phyloP scores from a whole-genome alignment of 2,113 vertebrate genomes.

The Pygathrix nemaeus region DNA sequence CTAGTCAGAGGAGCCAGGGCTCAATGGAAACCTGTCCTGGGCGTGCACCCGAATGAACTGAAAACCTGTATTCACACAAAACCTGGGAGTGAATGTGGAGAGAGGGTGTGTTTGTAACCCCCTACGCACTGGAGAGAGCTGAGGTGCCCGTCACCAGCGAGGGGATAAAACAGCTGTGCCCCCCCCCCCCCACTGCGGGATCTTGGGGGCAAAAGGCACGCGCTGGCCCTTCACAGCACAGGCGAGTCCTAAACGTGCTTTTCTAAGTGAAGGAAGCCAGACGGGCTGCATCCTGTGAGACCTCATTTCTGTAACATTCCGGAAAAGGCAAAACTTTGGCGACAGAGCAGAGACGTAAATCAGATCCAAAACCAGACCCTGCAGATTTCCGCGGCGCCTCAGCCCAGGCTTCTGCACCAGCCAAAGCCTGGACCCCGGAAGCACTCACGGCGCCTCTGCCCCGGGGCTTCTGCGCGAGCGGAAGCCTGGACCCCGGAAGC shows the following conservation, averaged over 20 bases:
- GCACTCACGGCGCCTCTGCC: too few species aligned
- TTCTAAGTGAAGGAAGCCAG: too few species aligned
- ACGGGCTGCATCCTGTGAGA: not conserved
- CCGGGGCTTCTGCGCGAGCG: accelerated
- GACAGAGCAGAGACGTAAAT: accelerated
- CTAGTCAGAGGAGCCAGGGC: not conserved
- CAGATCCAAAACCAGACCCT: too few species aligned
- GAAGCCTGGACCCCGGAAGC: too few species aligned
- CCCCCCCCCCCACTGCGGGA: too few species aligned
- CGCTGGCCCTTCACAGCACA: too few species aligned
- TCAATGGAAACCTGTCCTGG: not conserved
- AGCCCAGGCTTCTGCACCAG: not conserved
- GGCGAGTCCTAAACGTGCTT: too few species aligned
- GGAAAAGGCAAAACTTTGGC: not conserved
- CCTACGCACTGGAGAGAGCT: not conserved
- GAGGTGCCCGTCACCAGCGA: too few species aligned
- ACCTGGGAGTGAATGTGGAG: not conserved
- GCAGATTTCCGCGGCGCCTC: accelerated
- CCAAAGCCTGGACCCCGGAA: too few species aligned
- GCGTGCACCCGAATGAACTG: not conserved
- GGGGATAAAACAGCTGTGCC: too few species aligned
- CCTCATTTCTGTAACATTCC: accelerated
- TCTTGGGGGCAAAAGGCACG: too few species aligned
- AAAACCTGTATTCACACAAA: not conserved
- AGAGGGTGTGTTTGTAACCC: not conserved